Evolutionary conservation across 2,113 vertebrate genomes (phyloP), one percentile per base, ranked within the genome.

Genomic region (Petromus typicus): DNA sequence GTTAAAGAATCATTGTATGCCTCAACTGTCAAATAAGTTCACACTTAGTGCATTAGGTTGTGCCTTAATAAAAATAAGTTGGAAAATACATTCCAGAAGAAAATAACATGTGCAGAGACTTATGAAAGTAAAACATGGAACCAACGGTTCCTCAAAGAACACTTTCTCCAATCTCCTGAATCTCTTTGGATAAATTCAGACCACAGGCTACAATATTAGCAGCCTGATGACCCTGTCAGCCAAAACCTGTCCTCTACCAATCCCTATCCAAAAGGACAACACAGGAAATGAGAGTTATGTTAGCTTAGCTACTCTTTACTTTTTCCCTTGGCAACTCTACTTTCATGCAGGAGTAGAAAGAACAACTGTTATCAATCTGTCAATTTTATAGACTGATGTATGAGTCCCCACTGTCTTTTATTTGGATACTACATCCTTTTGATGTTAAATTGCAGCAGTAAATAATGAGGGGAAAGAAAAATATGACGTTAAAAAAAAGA

Each of bases 41-140:
- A 90, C 71, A 89, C 34, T 94, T 79, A 20, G 71, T 64, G 56
- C 78, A 90, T 23, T 66, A 30, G 85, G 48, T 7, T 45, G 18
- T 67, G 22, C n/a, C 63, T 84, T 92, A 89, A 94, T 9, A 91
- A 73, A 90, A 95, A 87, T 78, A 66, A 87, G 22, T 40, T 51
- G 27, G 32, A 25, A 94, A 92, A 78, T 56, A 78, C 23, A 90
- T 79, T 86, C 71, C 95, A 89, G 78, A 91, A 43, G 23, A 92
- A 61, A 43, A 37, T 37, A n/a, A 94, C 56, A 79, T 66, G 45
- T 34, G 20, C 73, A 91, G 66, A 90, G 37, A 51, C 51, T 63
- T 64, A 84, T 37, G 22, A 30, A 67, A 93, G 51, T 56, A 71
- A 84, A 86, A 59, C 34, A 94, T 27, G 14, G 57, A 96, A 51